phyloP scores from a whole-genome alignment of 2,888 invertebrate species.

The Glaucopsyche alexis region DNA sequence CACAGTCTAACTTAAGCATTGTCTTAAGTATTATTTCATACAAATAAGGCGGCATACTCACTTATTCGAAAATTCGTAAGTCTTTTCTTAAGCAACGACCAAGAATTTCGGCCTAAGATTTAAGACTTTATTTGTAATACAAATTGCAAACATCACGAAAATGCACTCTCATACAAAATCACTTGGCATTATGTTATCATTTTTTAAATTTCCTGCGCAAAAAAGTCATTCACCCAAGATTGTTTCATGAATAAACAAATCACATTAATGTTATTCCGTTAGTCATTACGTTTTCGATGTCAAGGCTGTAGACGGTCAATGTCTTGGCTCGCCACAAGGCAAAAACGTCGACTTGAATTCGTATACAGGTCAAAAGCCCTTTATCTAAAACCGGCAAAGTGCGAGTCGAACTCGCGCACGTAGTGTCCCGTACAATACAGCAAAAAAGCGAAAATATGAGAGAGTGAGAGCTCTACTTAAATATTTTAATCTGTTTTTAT shows the following conservation, averaged over 20 bases:
- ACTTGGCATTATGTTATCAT: too few species aligned
- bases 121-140: neutral
- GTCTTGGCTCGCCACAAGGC: neutral
- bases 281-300: slow-evolving; percentile 18
- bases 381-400: neutral
- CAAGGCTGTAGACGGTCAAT: slow-evolving; percentile 21
- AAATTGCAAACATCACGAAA: neutral
- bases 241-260: slow-evolving; percentile 21
- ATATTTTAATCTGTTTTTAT: too few species aligned
- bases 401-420: too few species aligned
- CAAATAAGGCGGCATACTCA: too few species aligned
- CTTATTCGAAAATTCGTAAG: too few species aligned
- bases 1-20: too few species aligned
- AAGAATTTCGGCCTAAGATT: too few species aligned
- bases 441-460: too few species aligned
- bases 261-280: slow-evolving; percentile 10
- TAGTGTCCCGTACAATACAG: too few species aligned
- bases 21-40: too few species aligned
- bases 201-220: neutral
- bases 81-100: too few species aligned
- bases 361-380: slow-evolving; percentile 19
- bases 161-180: neutral
- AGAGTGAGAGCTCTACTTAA: too few species aligned
- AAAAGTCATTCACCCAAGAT: slow-evolving; percentile 10
- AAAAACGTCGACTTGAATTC: slow-evolving; percentile 8